Base-by-base conservation (phyloP, 64 coral and sea anemone genomes). In the Stylophora pistillata region DNA sequence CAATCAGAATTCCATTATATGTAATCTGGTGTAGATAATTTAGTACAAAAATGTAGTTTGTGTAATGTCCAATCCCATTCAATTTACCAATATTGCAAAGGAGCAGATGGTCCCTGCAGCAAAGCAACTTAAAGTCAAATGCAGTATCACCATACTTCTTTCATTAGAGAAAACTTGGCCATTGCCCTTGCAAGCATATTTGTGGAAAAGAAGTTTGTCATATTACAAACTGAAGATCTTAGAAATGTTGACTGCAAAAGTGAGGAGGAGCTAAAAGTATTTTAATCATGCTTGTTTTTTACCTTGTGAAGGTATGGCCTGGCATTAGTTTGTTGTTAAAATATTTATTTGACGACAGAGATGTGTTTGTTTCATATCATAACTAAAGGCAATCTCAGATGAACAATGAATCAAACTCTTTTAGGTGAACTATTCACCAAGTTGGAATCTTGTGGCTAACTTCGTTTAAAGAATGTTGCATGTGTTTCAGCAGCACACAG, bases 151-250 rank as follows among this genome's bases (percentile, higher is more conserved):
- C n/a, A n/a, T n/a, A n/a, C 52, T 78, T 78, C 26, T 25, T 27
- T 11, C 53, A 78, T 7, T 56, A 78, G 56, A 78, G 75, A 78
- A 12, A 52, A 78, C 75, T 56, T 78, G 47, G 75, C 75, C 23
- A n/a, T 78, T 78, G 75, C 52, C 18, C 75, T 56, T 30, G 53
- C 75, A 57, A 20, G 25, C 1, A 56, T 27, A 78, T 78, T 78
- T 78, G 52, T 57, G 18, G 53, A 78, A 78, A 77, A 77, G 37
- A 78, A 78, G n/a, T 56, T 56, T 66, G 63, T 66, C 1, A 23
- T n/a, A 66, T n/a, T 66, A n/a, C 20, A n/a, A n/a, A 66, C 63
- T 66, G 63, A 66, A 78, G 54, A 78, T 27, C 75, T 78, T 78
- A 34, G 74, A 76, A 76, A 76, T 53, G 74, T 76, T 76, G 37